Evolutionary conservation across 2,888 invertebrate genomes (phyloP).

Genomic region (Euspilapteryx auroguttella): DNA sequence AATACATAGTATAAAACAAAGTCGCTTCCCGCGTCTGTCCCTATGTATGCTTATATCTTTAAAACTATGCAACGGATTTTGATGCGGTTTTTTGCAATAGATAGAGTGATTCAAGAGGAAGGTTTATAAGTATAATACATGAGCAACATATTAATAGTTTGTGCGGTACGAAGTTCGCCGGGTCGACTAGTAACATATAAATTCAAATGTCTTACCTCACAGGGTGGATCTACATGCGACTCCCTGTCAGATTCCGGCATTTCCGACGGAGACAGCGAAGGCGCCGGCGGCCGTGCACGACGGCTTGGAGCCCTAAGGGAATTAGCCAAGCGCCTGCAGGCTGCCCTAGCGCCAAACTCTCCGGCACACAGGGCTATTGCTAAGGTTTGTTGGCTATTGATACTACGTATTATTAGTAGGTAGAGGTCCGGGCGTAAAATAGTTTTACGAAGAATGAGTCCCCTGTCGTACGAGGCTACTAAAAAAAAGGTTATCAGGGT

Average conservation of each 20-base stretch:
- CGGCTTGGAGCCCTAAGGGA: conserved; percentile 68
- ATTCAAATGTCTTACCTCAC: conserved; percentile 6
- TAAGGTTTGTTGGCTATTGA: conserved; percentile 58
- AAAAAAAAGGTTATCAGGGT: too few relatives aligned
- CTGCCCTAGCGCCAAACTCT: conserved; percentile 68
- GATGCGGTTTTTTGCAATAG: too few relatives aligned
- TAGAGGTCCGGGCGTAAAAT: too few relatives aligned
- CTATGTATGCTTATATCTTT: too few relatives aligned
- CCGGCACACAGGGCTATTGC: conserved; percentile 66
- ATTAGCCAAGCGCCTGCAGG: conserved; percentile 68
- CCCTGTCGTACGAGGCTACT: too few relatives aligned
- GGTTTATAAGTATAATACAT: too few relatives aligned
- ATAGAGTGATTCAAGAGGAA: too few relatives aligned
- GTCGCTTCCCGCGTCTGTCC: too few relatives aligned
- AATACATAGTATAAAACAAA: too few relatives aligned
- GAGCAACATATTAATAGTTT: background rate
- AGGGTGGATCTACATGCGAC: conserved; percentile 60
- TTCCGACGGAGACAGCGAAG: conserved; percentile 71
- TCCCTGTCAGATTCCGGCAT: conserved; percentile 81
- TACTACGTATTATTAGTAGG: too few relatives aligned
- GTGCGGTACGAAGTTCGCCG: background rate
- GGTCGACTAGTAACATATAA: background rate
- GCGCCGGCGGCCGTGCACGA: conserved; percentile 68
- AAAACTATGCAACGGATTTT: too few relatives aligned
- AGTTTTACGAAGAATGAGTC: too few relatives aligned